These are phyloP conservation scores for Mormoops blainvillei DNA, from an alignment of 2,113 vertebrate genomes.

Conservation along the genomic window DNA sequence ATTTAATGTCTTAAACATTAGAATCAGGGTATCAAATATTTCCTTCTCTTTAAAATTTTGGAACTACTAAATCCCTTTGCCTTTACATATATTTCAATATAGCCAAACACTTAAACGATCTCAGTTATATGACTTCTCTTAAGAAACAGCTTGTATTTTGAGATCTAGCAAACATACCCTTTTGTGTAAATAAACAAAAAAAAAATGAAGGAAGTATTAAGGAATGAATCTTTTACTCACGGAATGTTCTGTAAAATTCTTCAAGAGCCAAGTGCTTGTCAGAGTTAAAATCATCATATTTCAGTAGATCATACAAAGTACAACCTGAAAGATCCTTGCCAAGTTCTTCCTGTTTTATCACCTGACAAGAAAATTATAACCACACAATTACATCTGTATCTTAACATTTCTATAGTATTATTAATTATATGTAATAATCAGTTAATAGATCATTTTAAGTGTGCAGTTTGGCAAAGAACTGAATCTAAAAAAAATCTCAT, in stretches of 20 bases:
- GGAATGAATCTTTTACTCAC: constrained; percentile 82
- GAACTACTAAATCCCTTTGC: neutral
- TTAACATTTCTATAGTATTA: constrained; percentile 65
- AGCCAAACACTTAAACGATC: neutral
- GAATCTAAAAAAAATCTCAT: constrained; percentile 54
- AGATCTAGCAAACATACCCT: neutral
- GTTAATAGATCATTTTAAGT: constrained; percentile 71
- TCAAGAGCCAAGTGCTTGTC: constrained; percentile 90
- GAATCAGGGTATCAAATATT: neutral
- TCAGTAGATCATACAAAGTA: constrained; percentile 93
- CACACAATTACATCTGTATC: constrained; percentile 72
- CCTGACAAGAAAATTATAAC: constrained; percentile 85
- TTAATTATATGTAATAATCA: constrained; percentile 75
- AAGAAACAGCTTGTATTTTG: neutral
- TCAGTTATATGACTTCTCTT: neutral
- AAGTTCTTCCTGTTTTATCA: constrained; percentile 92
- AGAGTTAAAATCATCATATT: constrained; percentile 90
- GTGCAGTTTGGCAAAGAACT: constrained; percentile 61
- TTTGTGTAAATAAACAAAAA: neutral
- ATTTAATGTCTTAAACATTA: neutral
- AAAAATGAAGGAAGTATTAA: neutral
- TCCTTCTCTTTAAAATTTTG: neutral
- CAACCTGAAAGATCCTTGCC: constrained; percentile 87
- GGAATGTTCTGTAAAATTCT: constrained; percentile 94
- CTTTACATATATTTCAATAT: neutral